Conservation (phyloP, 1,140 invertebrate genomes). For the Chlorops oryzae region DNA sequence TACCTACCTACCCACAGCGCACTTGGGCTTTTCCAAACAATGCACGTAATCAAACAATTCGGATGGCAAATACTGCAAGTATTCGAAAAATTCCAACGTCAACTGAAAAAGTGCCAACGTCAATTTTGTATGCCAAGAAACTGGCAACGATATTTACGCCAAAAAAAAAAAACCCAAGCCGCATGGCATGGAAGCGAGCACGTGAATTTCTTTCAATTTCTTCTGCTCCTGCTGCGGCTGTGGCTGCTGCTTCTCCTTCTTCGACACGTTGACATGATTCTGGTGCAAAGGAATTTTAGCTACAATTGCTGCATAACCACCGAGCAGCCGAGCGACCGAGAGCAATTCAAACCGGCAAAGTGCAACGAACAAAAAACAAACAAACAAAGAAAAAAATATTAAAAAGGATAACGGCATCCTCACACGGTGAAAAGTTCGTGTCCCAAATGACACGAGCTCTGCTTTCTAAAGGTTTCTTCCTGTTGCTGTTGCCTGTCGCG, state of each 20-base stretch:
- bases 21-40: constrained; percentile 45
- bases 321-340: constrained; percentile 31
- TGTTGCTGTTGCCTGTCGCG: too few relatives aligned
- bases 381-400: not conserved
- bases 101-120: constrained; percentile 32
- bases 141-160: constrained; percentile 7
- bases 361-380: constrained; percentile 1
- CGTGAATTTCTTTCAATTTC: too few relatives aligned
- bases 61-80: constrained; percentile 46
- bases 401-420: constrained; percentile 10
- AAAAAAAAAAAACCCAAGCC: not conserved
- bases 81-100: constrained; percentile 45
- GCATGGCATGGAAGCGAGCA: constrained; percentile 9
- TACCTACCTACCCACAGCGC: not conserved
- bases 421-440: constrained; percentile 4
- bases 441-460: constrained; percentile 26
- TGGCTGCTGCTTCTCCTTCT: too few relatives aligned
- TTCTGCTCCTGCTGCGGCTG: too few relatives aligned
- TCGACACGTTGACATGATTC: too few relatives aligned
- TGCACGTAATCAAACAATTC: constrained; percentile 46
- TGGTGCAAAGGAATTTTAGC: constrained; percentile 18
- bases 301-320: too few relatives aligned
- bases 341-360: not conserved
- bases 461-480: too few relatives aligned
- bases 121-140: too few relatives aligned